Percentiles rank a stretch among this genome's conserved stretches.
These are phyloP conservation scores for Lithodes maja DNA, from an alignment of 2,888 invertebrate species.

Conservation along the genomic window DNA sequence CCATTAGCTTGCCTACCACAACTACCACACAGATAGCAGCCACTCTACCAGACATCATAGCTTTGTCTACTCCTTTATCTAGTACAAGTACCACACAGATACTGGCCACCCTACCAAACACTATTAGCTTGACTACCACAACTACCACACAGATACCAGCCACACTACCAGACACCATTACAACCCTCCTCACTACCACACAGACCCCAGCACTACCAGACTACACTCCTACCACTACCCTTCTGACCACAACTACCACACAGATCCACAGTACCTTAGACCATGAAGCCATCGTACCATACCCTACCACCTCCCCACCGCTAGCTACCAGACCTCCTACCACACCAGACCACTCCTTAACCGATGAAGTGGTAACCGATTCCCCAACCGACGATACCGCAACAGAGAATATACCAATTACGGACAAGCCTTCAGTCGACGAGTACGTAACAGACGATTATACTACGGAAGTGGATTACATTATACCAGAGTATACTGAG, in stretches of 20 bases:
- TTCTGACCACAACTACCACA: neutral
- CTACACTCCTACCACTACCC: neutral
- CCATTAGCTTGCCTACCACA: too few species aligned
- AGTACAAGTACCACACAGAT: too few species aligned
- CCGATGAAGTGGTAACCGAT: too few species aligned
- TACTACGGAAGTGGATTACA: neutral
- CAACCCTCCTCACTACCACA: neutral
- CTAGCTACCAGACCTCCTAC: neutral
- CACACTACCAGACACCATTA: neutral
- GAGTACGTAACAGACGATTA: neutral
- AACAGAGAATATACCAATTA: too few species aligned
- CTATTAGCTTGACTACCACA: neutral
- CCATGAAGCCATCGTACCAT: neutral
- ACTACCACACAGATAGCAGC: too few species aligned
- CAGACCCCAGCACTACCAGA: neutral
- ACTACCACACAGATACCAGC: neutral
- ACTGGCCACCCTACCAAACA: too few species aligned
- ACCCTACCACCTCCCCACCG: neutral
- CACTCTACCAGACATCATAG: neutral
- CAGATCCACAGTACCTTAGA: neutral
- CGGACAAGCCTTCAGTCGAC: too few species aligned
- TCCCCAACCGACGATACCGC: too few species aligned
- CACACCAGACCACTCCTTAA: neutral
- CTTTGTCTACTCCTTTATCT: too few species aligned
- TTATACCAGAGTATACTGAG: neutral